Evolutionary conservation across 37 sponge, comb jelly and placozoan species (phyloP), one percentile per base, ranked within the genome.

Genomic region (Beroe forskalii): DNA sequence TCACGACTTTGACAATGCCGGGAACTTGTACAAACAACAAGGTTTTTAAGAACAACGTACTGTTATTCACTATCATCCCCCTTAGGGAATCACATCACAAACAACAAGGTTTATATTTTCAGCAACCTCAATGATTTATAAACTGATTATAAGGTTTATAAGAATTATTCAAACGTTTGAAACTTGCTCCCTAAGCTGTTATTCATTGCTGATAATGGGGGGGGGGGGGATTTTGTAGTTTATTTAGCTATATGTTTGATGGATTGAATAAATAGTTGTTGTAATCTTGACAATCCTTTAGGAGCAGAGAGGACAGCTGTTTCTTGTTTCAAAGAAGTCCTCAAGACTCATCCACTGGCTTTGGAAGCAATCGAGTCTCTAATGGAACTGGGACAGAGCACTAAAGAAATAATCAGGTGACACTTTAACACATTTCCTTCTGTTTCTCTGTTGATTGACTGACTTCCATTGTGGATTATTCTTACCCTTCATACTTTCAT

Each of bases 281-380:
- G 60, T 55, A 55, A 55, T 55, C 17, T 9, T 55, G 9, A 55
- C n/a, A n/a, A n/a, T n/a, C n/a, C n/a, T 64, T 27, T 64, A 80
- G 86, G 86, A 17, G 55, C 35, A 4, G 86, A 80, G 42, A 80
- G 86, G 40, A 33, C 86, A 43, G 86, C 86, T 22, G 86, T 80
- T 25, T 22, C 86, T 1, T 80, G 86, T 42, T 80, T 33, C 86
- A 80, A 80, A 44, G 86, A 80, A 44, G 86, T 80, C 14, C 55
- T 80, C 14, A 80, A 80, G 27, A 80, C 86, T 1, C 55, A 80
- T 43, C 86, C 86, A 1, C 86, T 80, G 8, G 86, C 86, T 25
- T 24, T 80, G 43, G 86, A 80, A 80, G 86, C 86, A 12, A 80
- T 80, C 20, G 86, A 80, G 42, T 41, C 55, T 23, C 48, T 80